Base-by-base conservation (phyloP, 2,888 invertebrate species). In the Aphrophora alni region DNA sequence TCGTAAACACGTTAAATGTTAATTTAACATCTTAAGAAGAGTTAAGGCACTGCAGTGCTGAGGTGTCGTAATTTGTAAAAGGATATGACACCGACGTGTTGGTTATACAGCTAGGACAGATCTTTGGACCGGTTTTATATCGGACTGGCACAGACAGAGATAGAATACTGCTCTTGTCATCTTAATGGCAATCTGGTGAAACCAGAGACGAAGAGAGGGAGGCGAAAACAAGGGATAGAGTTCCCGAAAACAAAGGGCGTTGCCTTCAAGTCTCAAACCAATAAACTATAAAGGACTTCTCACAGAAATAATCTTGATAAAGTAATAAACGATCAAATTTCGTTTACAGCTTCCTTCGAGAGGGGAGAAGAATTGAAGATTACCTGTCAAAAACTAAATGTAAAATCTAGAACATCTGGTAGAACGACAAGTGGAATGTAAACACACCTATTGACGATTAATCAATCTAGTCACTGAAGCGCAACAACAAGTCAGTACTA, bases 171-270 rank as follows among this genome's bases (percentile, higher is more conserved):
- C 21, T 59, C 59, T 59, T 59, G 59, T 59, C 59, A 59, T 59
- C 59, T 59, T 59, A 59, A 59, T 59, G 59, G 59, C 59, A 59
- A 59, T 59, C 59, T 59, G 33, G 59, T 59, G 59, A 59, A 59
- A 59, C 59, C 59, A 59, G 59, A 59, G 4, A 59, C 21, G 59
- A 5, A n/a, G 21, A 59, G 59, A 59, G 59, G 59, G 59, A 21
- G 14, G 59, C n/a, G 21, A 59, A n/a, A 59, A 44, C 44, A 44
- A 44, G 44, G 44, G 44, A 44, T 44, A 59, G 59, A 21, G 21
- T 59, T 59, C 59, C n/a, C 59, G 59, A 59, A 59, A 59, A 59
- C 59, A 59, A 59, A n/a, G 21, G 59, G 59, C n/a, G 59, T 21
- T 21, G 59, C 21, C 59, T 59, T 2, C 21, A n/a, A 59, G 14